A percentile compares a stretch with the other conserved stretches of the same genome.
These are phyloP conservation scores for Dromaius novaehollandiae DNA, from an alignment of 2,113 vertebrate species.

Conservation along the genomic window DNA sequence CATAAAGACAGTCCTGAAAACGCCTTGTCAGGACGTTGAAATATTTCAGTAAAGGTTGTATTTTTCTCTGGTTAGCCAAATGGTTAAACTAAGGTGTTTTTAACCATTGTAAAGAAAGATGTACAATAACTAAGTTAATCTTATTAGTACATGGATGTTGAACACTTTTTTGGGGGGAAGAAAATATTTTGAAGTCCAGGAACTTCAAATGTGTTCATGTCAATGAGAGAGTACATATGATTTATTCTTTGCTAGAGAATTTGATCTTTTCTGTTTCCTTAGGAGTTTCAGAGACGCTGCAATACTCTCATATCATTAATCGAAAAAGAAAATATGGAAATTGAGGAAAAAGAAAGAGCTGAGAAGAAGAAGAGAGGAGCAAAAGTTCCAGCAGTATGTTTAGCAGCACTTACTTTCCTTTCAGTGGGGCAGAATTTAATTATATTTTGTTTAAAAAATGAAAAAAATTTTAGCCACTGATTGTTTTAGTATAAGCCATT, in stretches of 20 bases:
- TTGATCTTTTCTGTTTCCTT: conserved; percentile 47
- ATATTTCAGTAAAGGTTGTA: background rate
- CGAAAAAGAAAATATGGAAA: conserved; percentile 92
- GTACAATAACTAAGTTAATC: background rate
- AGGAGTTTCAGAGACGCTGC: conserved; percentile 92
- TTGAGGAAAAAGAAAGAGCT: conserved; percentile 90
- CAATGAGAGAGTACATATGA: background rate
- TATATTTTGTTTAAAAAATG: background rate
- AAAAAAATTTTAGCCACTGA: background rate
- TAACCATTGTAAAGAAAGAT: background rate
- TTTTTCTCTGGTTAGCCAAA: background rate
- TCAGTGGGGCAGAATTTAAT: background rate
- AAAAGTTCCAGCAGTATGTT: conserved; percentile 83
- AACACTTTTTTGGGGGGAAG: background rate
- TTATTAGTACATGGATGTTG: background rate
- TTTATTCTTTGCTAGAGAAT: background rate
- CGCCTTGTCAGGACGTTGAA: background rate
- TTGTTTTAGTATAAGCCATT: background rate
- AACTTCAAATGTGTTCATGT: background rate
- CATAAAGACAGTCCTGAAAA: background rate
- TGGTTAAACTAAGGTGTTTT: background rate
- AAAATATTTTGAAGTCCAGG: background rate
- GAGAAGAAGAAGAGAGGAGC: conserved; percentile 89
- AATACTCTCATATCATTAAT: conserved; percentile 92
- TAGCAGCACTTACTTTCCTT: conserved; percentile 52